Percentiles rank a stretch among this genome's conserved stretches.
Evolutionary conservation across 2,113 vertebrate genomes (phyloP).

Genomic region (Crotalus viridis): DNA sequence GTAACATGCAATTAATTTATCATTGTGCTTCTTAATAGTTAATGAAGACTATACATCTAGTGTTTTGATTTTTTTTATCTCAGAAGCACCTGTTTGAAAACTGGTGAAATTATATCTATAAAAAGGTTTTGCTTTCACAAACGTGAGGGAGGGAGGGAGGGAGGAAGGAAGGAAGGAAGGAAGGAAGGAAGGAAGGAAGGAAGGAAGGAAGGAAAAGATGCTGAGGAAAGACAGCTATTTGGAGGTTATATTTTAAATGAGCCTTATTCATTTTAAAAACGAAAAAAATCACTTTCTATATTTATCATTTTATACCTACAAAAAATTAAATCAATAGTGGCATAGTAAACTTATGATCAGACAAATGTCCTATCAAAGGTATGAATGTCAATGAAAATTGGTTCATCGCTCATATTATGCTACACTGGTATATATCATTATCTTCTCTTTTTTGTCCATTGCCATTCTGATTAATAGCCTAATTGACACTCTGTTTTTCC

Average conservation of each 20-base stretch:
- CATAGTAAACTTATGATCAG: slow-evolving; percentile 32
- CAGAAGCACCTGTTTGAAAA: neutral
- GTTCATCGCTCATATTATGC: slow-evolving; percentile 51
- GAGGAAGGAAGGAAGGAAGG: neutral
- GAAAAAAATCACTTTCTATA: neutral
- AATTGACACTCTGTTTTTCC: slow-evolving; percentile 41
- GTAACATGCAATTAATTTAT: too few relatives aligned
- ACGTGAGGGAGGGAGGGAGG: too few relatives aligned
- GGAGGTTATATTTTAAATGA: neutral
- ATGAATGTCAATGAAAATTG: slow-evolving; percentile 63
- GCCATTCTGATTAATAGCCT: slow-evolving; percentile 69
- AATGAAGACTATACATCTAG: too few relatives aligned
- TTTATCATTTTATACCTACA: neutral
- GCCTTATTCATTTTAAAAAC: neutral
- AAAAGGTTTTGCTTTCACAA: neutral
- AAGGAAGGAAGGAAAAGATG: neutral
- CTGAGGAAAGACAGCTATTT: neutral
- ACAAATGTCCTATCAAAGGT: slow-evolving; percentile 54
- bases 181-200: neutral
- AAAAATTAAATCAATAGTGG: neutral
- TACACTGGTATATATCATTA: slow-evolving; percentile 55
- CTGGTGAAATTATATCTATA: neutral
- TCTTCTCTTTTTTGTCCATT: slow-evolving; percentile 50
- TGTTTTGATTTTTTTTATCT: too few relatives aligned
- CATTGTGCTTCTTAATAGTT: too few relatives aligned